These are phyloP conservation scores for Ciconia maguari DNA, from an alignment of 2,113 vertebrate genomes.

Conservation along the genomic window DNA sequence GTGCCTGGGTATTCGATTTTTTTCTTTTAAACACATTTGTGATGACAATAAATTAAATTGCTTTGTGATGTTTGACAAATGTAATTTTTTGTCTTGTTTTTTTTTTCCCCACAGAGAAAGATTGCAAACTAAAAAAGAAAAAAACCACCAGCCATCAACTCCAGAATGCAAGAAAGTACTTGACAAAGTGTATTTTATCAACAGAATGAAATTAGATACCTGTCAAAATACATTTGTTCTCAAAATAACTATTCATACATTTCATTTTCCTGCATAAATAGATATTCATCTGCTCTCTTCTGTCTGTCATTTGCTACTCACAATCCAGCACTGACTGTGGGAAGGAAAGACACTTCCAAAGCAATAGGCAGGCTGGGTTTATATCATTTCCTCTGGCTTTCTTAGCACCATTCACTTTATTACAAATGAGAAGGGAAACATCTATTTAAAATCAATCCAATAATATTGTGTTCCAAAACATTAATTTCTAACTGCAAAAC, in stretches of 20 bases:
- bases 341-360: constrained; percentile 59
- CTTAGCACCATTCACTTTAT: constrained; percentile 41
- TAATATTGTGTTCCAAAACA: constrained; percentile 49
- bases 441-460: constrained; percentile 69
- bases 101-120: not conserved
- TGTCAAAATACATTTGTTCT: constrained; percentile 76
- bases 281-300: constrained; percentile 62
- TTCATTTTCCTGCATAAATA: constrained; percentile 71
- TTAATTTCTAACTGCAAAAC: constrained; percentile 9
- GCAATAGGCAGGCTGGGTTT: constrained; percentile 49
- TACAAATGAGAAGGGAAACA: constrained; percentile 52
- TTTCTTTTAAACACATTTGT: not conserved
- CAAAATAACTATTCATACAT: constrained; percentile 69
- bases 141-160: not conserved
- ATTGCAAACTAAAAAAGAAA: not conserved
- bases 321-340: constrained; percentile 33
- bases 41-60: constrained; percentile 46
- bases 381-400: constrained; percentile 48
- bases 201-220: constrained; percentile 74
- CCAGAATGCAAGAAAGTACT: constrained; percentile 38
- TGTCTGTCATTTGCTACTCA: constrained; percentile 58
- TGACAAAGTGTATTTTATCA: constrained; percentile 70
- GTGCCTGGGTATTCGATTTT: not conserved
- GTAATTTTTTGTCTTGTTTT: not conserved
- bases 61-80: constrained; percentile 60